phyloP scores from a whole-genome alignment of 2,113 vertebrate genomes.

The Lagopus muta region DNA sequence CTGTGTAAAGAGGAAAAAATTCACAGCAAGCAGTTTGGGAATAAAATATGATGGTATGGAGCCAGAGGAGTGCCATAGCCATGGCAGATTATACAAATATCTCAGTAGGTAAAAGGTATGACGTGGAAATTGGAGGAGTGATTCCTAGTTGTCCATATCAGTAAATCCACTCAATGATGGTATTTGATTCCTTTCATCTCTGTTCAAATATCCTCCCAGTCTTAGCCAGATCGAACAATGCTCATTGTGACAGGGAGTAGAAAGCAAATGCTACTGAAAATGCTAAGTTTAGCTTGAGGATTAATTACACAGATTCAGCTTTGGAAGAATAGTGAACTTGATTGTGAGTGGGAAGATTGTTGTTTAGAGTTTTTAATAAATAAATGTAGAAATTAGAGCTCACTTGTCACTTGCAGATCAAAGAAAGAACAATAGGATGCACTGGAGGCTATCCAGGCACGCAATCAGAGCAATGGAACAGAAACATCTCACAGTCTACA shows the following conservation, averaged over 20 bases:
- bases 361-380: constrained; percentile 41
- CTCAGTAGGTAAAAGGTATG: neutral
- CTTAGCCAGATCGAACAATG: neutral
- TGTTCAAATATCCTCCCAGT: neutral
- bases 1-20: neutral
- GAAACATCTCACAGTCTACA: neutral
- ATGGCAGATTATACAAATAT: neutral
- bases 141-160: neutral
- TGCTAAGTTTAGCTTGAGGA: neutral
- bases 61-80: neutral
- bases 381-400: constrained; percentile 59
- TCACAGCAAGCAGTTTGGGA: neutral
- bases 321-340: neutral
- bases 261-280: neutral
- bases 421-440: constrained; percentile 22
- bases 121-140: neutral
- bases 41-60: neutral
- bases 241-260: neutral
- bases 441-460: constrained; percentile 52
- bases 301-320: constrained; percentile 2
- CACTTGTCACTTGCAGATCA: constrained; percentile 24
- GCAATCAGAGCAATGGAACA: constrained; percentile 23
- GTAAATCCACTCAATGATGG: neutral
- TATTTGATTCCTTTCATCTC: neutral
- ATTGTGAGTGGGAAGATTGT: constrained; percentile 22